Evolutionary conservation across 2,888 invertebrate genomes (phyloP), one percentile per base, ranked within the genome.

Genomic region (Candidula unifasciata): DNA sequence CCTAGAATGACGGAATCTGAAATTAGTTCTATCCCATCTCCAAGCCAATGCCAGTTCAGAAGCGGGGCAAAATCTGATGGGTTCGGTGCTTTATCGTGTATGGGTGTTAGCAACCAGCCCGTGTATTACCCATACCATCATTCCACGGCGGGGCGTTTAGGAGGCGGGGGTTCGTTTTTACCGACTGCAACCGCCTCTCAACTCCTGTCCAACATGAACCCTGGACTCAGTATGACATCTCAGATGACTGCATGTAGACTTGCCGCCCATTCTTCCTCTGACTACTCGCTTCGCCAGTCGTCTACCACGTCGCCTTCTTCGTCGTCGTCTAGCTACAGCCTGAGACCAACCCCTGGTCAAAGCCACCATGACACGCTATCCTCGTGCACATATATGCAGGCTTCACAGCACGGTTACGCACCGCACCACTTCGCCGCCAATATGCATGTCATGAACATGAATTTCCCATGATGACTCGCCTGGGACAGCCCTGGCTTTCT

Each of bases 341-440:
- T 90, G 81, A 88, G 91, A 35, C 84, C 90, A 73, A 87, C 89
- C 8, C 88, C 90, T n/a, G 89, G 90, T 21, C 84, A 88, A 27
- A 90, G 90, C 80, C 54, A 64, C n/a, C 90, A 89, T 86, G 89
- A 90, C 16, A 88, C 91, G 0, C 89, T 92, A 27, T 90, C 92
- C 8, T 91, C 92, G 30, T 92, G 92, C 83, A 92, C 92, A 16
- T 92, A 92, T 88, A 91, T 92, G 91, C 92, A 92, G 88, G 88
- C 91, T 24, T 88, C 91, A 37, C 92, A 92, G 80, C 88, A 89
- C 27, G 54, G 73, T n/a, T 92, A 92, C 88, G 90, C 92, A 90
- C 91, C 92, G 86, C 89, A 91, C 33, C 88, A 91, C 54, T 92
- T 92, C 78, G 88, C 89, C 18, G 89, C 91, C 54, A 91, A 90